phyloP scores from a whole-genome alignment of 2,113 vertebrate genomes.

The Chaetodon trifascialis region DNA sequence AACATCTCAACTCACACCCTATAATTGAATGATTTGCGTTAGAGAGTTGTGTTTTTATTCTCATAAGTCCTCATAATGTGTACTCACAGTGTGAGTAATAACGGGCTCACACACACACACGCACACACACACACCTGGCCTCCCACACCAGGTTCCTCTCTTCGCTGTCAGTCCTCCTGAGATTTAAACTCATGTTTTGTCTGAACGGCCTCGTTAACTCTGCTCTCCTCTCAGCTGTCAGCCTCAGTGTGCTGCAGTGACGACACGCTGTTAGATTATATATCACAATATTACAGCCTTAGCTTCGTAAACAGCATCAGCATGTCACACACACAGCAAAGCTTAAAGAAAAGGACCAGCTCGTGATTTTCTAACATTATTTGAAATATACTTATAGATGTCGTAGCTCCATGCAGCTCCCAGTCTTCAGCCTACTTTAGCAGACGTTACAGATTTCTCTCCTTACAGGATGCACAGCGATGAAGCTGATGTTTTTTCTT shows the following conservation, averaged over 20 bases:
- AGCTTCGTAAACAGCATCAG: neutral
- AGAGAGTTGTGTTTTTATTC: too few relatives aligned
- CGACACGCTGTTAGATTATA: neutral
- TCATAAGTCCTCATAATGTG: too few relatives aligned
- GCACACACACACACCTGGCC: neutral
- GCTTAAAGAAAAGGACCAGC: neutral
- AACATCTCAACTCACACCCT: too few relatives aligned
- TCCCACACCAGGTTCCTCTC: neutral
- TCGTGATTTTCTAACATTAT: too few relatives aligned
- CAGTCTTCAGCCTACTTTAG: too few relatives aligned
- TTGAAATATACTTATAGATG: too few relatives aligned
- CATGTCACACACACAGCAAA: neutral
- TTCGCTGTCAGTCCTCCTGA: neutral
- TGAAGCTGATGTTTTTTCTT: too few relatives aligned
- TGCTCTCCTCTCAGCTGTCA: neutral
- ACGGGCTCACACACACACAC: neutral
- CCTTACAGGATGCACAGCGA: too few relatives aligned
- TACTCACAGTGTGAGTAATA: too few relatives aligned
- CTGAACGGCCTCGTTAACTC: neutral
- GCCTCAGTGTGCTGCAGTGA: neutral
- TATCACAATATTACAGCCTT: neutral
- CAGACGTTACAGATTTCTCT: too few relatives aligned
- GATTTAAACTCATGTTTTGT: neutral
- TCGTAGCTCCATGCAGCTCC: too few relatives aligned
- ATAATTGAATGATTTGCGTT: too few relatives aligned